These are phyloP conservation scores for Erpetoichthys calabaricus DNA, from an alignment of 2,797 vertebrate genomes.

Conservation along the genomic window DNA sequence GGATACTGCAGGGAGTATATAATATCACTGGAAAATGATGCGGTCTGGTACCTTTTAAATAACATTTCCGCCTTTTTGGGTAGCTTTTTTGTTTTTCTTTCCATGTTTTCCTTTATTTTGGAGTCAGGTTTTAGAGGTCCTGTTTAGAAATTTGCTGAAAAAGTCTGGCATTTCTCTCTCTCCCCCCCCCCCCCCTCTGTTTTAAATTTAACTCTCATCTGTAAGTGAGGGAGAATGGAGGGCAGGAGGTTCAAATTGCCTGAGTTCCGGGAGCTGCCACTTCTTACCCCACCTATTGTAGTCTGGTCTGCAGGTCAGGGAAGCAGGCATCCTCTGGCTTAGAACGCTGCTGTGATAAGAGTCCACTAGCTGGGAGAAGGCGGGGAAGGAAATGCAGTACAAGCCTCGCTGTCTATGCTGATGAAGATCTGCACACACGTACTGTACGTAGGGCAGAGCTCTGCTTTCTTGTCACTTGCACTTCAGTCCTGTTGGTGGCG, in stretches of 20 bases:
- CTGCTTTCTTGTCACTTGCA: too few species aligned
- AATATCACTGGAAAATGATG: constrained; percentile 99
- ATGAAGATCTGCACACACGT: too few species aligned
- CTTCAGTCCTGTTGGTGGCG: too few species aligned
- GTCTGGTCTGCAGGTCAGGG: too few species aligned
- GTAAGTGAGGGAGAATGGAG: constrained; percentile 29
- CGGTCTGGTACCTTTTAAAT: constrained; percentile 99
- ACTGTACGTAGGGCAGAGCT: too few species aligned
- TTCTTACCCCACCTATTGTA: too few species aligned
- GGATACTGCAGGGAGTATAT: constrained; percentile 96
- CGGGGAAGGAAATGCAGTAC: too few species aligned
- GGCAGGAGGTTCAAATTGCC: constrained; percentile 34
- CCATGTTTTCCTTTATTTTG: constrained; percentile 97
- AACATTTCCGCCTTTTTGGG: constrained; percentile 99
- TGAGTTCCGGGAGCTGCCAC: background rate
- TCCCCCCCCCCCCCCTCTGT: constrained; percentile 3
- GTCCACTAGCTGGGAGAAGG: too few species aligned
- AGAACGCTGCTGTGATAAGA: too few species aligned
- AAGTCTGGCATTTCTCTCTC: constrained; percentile 30
- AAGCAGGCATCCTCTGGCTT: too few species aligned
- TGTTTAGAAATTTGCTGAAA: constrained; percentile 59
- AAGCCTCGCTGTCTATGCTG: too few species aligned
- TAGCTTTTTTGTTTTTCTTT: constrained; percentile 98
- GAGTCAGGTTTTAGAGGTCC: constrained; percentile 55
- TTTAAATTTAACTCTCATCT: constrained; percentile 18